Evolutionary conservation across 1,140 invertebrate species (phyloP).

Genomic region (Drosophila serrata): DNA sequence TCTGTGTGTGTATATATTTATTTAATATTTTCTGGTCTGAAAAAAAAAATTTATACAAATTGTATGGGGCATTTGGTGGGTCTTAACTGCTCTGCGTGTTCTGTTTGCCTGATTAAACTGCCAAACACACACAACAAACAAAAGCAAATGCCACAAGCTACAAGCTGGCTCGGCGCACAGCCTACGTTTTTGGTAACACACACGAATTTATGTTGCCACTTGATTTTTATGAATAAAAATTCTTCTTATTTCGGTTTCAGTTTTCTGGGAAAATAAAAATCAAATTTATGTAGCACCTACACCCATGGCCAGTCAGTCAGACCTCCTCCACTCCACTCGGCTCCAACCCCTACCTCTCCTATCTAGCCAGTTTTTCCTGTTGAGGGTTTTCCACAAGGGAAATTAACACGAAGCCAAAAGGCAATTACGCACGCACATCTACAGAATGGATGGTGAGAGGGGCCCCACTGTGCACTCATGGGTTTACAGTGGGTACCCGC

Average conservation of each 20-base stretch:
- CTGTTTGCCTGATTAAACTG: conserved; percentile 67
- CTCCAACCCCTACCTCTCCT: not conserved
- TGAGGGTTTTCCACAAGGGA: conserved; percentile 40
- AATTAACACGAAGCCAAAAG: conserved; percentile 62
- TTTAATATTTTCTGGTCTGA: conserved; percentile 74
- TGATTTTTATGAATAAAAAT: conserved; percentile 79
- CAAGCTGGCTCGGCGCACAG: conserved; percentile 6
- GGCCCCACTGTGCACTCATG: conserved; percentile 16
- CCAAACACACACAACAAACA: conserved; percentile 4
- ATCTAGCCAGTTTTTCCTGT: conserved; percentile 33
- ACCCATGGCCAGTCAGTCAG: not conserved
- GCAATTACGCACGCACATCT: conserved; percentile 72
- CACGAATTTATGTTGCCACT: conserved; percentile 70
- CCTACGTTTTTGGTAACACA: conserved; percentile 72
- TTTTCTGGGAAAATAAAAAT: conserved; percentile 73
- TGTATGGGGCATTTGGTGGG: conserved; percentile 71
- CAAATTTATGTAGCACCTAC: conserved; percentile 81
- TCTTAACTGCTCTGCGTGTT: conserved; percentile 78
- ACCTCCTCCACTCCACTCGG: not conserved
- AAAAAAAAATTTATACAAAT: conserved; percentile 80
- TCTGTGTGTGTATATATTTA: conserved; percentile 42
- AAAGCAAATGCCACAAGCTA: conserved; percentile 15
- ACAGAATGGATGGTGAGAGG: conserved; percentile 10
- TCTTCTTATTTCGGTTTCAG: conserved; percentile 67
- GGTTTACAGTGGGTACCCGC: conserved; percentile 17